These are phyloP conservation scores for Riptortus pedestris DNA, from an alignment of 1,140 invertebrate species.

Conservation along the genomic window DNA sequence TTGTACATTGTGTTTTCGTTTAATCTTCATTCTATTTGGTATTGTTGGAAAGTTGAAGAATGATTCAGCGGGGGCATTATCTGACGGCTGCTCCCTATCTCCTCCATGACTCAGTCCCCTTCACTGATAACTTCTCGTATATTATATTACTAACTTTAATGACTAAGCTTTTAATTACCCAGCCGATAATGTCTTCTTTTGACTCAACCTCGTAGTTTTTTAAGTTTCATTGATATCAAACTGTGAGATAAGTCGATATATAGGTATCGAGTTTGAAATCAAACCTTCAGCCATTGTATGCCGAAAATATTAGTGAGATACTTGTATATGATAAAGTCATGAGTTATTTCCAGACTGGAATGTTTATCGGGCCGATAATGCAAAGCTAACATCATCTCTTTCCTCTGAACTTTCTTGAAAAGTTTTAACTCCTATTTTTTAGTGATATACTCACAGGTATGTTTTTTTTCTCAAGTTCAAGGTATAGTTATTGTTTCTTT, in stretches of 20 bases:
- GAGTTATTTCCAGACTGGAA: neutral
- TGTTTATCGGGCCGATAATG: constrained; percentile 1
- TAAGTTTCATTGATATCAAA: too few relatives aligned
- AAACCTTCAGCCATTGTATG: neutral
- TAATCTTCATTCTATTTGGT: too few relatives aligned
- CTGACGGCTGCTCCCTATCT: too few relatives aligned
- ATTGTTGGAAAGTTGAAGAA: too few relatives aligned
- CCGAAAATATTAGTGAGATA: neutral
- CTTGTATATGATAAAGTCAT: constrained; percentile 3
- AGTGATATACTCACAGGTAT: neutral
- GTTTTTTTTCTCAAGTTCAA: neutral
- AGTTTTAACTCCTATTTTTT: neutral
- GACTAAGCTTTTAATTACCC: too few relatives aligned
- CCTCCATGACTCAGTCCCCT: too few relatives aligned
- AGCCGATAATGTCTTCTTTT: too few relatives aligned
- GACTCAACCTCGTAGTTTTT: too few relatives aligned
- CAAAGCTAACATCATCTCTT: neutral
- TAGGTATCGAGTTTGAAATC: neutral
- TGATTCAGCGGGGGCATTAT: too few relatives aligned
- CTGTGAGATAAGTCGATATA: neutral
- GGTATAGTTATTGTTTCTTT: neutral
- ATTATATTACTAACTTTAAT: too few relatives aligned
- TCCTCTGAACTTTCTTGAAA: neutral
- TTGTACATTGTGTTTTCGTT: too few relatives aligned
- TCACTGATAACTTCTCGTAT: too few relatives aligned